A percentile compares a stretch with the other conserved stretches of the same genome.
These are phyloP conservation scores for Naja naja DNA, from an alignment of 2,113 vertebrate species.

Conservation along the genomic window DNA sequence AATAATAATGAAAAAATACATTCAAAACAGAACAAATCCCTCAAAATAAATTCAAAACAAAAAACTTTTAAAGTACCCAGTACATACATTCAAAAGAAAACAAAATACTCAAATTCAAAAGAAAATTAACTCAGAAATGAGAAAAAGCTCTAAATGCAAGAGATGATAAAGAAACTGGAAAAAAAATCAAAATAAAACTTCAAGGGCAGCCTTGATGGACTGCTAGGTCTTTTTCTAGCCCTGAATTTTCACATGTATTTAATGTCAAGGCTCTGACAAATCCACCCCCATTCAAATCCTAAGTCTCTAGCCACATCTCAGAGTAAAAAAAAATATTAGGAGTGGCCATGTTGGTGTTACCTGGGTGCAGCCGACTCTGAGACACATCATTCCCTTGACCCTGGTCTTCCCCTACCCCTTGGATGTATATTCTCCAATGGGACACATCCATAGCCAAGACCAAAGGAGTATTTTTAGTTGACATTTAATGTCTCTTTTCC, in stretches of 20 bases:
- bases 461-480: too few species aligned
- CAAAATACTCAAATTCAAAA: background rate
- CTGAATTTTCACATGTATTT: background rate
- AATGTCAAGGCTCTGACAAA: too few species aligned
- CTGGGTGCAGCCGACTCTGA: too few species aligned
- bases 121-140: background rate
- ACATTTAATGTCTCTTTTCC: background rate
- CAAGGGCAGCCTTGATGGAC: too few species aligned
- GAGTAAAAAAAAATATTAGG: too few species aligned
- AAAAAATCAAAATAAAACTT: background rate
- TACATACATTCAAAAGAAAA: background rate
- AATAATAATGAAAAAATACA: background rate
- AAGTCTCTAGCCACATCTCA: too few species aligned
- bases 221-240: background rate
- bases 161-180: background rate
- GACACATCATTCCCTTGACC: too few species aligned
- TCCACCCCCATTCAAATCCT: too few species aligned
- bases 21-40: background rate
- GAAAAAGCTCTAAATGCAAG: background rate
- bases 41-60: background rate
- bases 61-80: too few species aligned
- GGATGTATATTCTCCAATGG: too few species aligned
- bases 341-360: accelerated
- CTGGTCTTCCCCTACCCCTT: too few species aligned
- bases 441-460: too few species aligned